These are phyloP conservation scores for Rhynchonycteris naso DNA, from an alignment of 2,797 vertebrate genomes.

Conservation along the genomic window DNA sequence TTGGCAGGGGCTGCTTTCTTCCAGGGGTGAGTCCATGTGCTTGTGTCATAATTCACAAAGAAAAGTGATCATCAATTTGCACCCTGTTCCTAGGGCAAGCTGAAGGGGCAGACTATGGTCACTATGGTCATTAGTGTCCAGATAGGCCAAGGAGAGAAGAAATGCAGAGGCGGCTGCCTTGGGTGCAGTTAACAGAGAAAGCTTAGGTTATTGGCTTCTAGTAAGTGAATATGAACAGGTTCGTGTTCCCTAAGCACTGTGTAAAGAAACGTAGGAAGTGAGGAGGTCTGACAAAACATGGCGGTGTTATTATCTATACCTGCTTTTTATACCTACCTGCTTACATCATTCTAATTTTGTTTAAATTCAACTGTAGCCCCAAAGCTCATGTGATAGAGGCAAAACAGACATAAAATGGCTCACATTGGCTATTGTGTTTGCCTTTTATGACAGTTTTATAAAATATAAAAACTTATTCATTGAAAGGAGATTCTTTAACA, in stretches of 20 bases:
- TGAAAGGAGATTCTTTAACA: background rate
- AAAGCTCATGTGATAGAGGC: background rate
- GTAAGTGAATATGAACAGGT: constrained; percentile 23
- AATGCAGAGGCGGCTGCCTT: constrained; percentile 29
- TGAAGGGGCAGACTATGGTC: constrained; percentile 76
- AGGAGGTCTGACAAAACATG: background rate
- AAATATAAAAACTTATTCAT: background rate
- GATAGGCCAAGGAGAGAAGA: constrained; percentile 64
- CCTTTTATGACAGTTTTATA: background rate
- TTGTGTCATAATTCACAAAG: constrained; percentile 86
- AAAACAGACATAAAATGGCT: background rate
- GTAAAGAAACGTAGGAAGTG: background rate
- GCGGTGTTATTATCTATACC: background rate
- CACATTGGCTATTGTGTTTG: background rate
- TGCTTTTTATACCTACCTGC: background rate
- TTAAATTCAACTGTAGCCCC: background rate
- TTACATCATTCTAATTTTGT: constrained; percentile 21
- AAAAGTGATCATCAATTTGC: constrained; percentile 84
- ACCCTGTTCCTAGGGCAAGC: constrained; percentile 79
- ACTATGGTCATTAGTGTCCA: constrained; percentile 77
- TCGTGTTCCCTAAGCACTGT: background rate
- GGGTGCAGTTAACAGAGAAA: background rate
- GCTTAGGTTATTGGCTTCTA: background rate
- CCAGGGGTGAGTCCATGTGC: constrained; percentile 84
- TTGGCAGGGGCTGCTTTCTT: constrained; percentile 89